Conservation (phyloP, 2,888 invertebrate genomes). For the Rambutsinella grinnellia region DNA sequence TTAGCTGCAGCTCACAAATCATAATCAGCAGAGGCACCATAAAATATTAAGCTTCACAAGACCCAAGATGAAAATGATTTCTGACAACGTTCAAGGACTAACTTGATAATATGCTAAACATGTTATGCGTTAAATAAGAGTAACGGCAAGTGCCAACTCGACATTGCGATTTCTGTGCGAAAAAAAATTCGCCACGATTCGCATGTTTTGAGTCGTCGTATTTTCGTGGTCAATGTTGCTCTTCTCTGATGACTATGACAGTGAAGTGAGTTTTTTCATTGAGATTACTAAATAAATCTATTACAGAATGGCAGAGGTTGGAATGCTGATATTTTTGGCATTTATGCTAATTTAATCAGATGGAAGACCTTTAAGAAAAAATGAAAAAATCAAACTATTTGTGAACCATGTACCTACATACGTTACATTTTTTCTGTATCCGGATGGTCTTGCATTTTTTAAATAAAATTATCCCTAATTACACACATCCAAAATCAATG, state of each 20-base stretch:
- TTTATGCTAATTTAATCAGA: background rate
- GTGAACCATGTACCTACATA: no score
- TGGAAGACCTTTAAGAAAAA: background rate
- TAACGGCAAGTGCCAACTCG: no score
- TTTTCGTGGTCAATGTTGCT: slow-evolving; percentile 29
- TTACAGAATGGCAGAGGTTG: background rate
- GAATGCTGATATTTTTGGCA: no score
- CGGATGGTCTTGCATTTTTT: background rate
- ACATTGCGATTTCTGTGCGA: no score
- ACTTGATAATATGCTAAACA: no score
- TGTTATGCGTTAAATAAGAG: no score
- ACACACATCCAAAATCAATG: background rate
- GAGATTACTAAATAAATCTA: background rate
- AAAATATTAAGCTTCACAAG: no score
- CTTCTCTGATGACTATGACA: background rate
- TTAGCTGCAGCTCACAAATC: no score
- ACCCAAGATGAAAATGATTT: no score
- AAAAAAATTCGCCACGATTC: background rate
- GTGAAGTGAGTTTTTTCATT: background rate
- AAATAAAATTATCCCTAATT: background rate
- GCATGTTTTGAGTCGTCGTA: background rate
- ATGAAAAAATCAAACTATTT: background rate
- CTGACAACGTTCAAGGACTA: no score
- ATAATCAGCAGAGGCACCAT: no score
- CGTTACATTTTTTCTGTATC: no score